Evolutionary conservation across 2,113 vertebrate species (phyloP), one percentile per base, ranked within the genome.

Genomic region (Sebastes fasciatus): DNA sequence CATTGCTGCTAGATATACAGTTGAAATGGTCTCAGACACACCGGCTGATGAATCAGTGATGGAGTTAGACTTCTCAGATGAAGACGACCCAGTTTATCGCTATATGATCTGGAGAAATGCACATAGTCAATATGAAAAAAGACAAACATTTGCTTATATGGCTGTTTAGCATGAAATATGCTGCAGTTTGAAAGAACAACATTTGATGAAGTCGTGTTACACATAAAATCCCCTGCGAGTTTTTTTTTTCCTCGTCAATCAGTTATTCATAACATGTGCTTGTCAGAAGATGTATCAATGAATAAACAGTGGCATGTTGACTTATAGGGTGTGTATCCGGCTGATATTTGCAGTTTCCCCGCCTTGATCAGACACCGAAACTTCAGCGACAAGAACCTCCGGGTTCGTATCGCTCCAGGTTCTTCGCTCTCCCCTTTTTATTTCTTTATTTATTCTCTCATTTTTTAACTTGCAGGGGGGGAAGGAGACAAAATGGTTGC

Each of bases 401-500:
- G 95, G 93, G 94, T 82, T 95, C 89, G 89, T 91, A 93, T 86
- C 14, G 81, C 92, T 90, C 89, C 89, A 92, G 93, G 95, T 96
- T 95, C 93, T 94, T 96, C 95, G 93, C 97, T 96, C 97, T 96
- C 95, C 96, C 96, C 96, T 78, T 96, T 88, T 97, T 97, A 90
- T 93, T 92, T 89, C 96, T 96, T 97, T 96, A 96, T 97, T 97
- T 96, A 95, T 97, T 96, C 96, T 97, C 97, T 96, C 97, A 96
- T 97, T 97, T 34, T 97, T 96, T 96, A 95, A 95, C 97, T 97
- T 97, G 97, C 96, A 96, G 96, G 95, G 96, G 95, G 96, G 95
- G 96, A 96, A 96, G 97, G 97, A 97, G 97, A 97, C 97, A 97
- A 98, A 99, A 98, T 96, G 98, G 97, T 99, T 99, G 97, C 98